Percentiles rank a stretch among this genome's conserved stretches.
These are phyloP conservation scores for Chiloscyllium punctatum DNA, from an alignment of 2,797 vertebrate genomes.

Conservation along the genomic window DNA sequence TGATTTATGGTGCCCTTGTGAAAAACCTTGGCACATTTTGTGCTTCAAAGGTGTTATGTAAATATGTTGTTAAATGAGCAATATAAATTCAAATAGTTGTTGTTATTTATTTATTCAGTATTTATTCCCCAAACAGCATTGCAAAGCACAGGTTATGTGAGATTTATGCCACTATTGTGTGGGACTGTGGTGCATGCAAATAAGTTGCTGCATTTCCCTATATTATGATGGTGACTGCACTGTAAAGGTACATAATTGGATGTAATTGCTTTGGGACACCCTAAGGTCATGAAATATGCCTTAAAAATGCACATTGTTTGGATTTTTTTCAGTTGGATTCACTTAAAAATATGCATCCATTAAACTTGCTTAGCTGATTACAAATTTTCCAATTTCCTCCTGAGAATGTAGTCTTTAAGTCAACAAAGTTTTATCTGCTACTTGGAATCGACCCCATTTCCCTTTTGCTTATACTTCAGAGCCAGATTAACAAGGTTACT, in stretches of 20 bases:
- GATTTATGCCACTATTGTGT: neutral
- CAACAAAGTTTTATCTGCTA: neutral
- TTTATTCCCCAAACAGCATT: neutral
- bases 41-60: no score
- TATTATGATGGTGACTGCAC: neutral
- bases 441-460: neutral
- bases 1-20: neutral
- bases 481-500: constrained; percentile 21
- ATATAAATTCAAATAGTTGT: neutral
- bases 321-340: neutral
- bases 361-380: neutral
- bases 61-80: neutral
- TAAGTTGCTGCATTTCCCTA: neutral
- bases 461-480: neutral
- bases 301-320: neutral
- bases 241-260: neutral
- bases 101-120: neutral
- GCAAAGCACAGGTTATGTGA: neutral
- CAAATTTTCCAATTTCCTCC: neutral
- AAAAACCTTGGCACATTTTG: neutral
- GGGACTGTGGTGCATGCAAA: neutral
- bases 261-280: neutral
- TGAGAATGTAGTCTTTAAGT: neutral
- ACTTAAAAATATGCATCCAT: neutral
- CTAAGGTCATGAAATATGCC: neutral